phyloP scores from a whole-genome alignment of 37 sponge, comb jelly and placozoan genomes.

The Eunapius fragilis region DNA sequence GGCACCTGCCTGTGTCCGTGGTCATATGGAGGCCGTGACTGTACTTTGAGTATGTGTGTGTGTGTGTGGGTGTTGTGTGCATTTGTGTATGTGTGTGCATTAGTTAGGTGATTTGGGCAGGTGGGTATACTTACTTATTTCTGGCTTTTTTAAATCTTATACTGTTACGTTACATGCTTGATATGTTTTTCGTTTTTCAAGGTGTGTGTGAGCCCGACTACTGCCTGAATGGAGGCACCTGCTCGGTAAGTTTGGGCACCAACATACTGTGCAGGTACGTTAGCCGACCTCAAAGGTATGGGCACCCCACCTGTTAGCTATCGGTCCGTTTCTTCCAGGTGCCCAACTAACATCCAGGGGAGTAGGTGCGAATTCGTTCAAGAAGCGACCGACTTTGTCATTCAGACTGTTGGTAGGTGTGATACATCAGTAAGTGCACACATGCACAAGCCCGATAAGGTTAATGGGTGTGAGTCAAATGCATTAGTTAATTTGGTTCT shows the following conservation, averaged over 20 bases:
- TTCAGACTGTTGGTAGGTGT: background rate
- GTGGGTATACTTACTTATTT: too few relatives aligned
- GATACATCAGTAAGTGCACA: background rate
- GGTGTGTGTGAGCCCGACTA: background rate
- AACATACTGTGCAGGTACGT: background rate
- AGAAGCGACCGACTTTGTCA: background rate
- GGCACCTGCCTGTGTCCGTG: background rate
- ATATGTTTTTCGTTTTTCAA: too few relatives aligned
- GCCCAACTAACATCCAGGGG: background rate
- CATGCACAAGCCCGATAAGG: background rate
- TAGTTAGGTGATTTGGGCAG: too few relatives aligned
- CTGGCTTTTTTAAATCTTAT: too few relatives aligned
- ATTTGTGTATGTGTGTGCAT: too few relatives aligned
- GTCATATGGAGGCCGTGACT: background rate
- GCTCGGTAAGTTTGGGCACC: background rate
- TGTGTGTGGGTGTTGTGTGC: too few relatives aligned
- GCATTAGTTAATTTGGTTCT: too few relatives aligned
- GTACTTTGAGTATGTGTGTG: background rate
- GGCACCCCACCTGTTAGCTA: background rate
- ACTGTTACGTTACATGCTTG: too few relatives aligned
- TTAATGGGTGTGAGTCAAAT: too few relatives aligned
- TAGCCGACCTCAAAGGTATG: background rate
- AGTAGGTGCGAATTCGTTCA: background rate
- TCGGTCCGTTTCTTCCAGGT: background rate
- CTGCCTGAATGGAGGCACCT: constrained; percentile 22